phyloP scores from a whole-genome alignment of 2,797 vertebrate genomes.

The Podargus strigoides region DNA sequence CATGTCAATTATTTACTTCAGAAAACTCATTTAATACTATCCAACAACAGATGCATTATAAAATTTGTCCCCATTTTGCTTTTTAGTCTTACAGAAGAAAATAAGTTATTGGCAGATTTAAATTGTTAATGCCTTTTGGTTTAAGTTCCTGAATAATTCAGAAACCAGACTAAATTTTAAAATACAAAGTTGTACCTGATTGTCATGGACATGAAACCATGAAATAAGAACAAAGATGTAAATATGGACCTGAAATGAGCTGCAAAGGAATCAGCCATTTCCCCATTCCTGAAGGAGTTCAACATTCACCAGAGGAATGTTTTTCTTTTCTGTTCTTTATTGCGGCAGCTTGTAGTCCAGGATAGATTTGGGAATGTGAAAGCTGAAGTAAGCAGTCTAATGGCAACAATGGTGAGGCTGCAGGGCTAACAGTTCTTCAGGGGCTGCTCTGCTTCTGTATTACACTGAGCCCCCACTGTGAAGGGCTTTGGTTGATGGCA shows the following conservation, averaged over 20 bases:
- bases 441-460: not conserved
- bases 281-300: not conserved
- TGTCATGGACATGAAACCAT: not conserved
- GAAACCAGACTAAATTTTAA: not conserved
- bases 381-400: not conserved
- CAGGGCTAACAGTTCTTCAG: not conserved
- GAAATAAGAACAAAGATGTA: not conserved
- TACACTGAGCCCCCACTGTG: not conserved
- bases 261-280: not conserved
- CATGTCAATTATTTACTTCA: not conserved
- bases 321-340: not conserved
- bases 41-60: not conserved
- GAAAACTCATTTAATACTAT: not conserved
- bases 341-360: not conserved
- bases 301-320: not conserved
- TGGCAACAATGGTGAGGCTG: not conserved
- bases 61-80: not conserved
- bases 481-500: not conserved
- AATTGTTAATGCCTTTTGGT: not conserved
- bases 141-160: not conserved
- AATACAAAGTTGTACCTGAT: not conserved
- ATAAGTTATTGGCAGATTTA: not conserved
- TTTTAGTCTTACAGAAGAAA: not conserved
- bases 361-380: no score
- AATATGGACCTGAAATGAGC: not conserved